Evolutionary conservation across 1,140 invertebrate species (phyloP), one percentile per base, ranked within the genome.

Genomic region (Sycophila sp.): DNA sequence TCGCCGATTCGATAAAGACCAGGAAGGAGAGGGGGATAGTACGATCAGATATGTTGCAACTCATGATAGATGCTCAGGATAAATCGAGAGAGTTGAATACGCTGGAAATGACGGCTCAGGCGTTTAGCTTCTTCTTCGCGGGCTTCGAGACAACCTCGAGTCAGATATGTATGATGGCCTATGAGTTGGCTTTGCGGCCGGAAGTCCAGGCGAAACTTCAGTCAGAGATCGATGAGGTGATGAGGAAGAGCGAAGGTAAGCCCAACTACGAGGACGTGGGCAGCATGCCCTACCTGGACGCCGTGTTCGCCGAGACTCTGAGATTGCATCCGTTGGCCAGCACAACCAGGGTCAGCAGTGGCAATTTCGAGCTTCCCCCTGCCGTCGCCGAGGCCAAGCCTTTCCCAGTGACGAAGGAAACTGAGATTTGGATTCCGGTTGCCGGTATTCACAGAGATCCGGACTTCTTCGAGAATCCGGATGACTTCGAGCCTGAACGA

Each of bases 251-350:
- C 34, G 42, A 73, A 6, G 75, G 70, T 32, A 66, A 78, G 40
- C 59, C 78, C 13, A 77, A 19, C 19, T 78, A 80, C 67, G 75
- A 80, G 15, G 32, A 28, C 8, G 45, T 81, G 1, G 56, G 66
- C 30, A 45, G 71, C 11, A 59, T 80, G 26, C 56, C 73, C 34
- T 81, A 81, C 60, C 51, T 81, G 32, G 78, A 81, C 26, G 65
- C 67, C 65, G 72, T 79, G 10, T 68, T 79, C 32, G 67, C 58
- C 53, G 90, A 91, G 83, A 76, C 87, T 13, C 76, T 90, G 8
- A 77, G 90, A 60, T 73, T 89, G 22, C 89, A 86, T 75, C 88
- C 89, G 5, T 86, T 89, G 13, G 87, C 88, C 4, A 84, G 86
- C n/a, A 73, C 87, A 5, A 85, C 84, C 49, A 77, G 90, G 51